Base-by-base conservation (phyloP, 2,113 vertebrate species). In the Daboia siamensis region DNA sequence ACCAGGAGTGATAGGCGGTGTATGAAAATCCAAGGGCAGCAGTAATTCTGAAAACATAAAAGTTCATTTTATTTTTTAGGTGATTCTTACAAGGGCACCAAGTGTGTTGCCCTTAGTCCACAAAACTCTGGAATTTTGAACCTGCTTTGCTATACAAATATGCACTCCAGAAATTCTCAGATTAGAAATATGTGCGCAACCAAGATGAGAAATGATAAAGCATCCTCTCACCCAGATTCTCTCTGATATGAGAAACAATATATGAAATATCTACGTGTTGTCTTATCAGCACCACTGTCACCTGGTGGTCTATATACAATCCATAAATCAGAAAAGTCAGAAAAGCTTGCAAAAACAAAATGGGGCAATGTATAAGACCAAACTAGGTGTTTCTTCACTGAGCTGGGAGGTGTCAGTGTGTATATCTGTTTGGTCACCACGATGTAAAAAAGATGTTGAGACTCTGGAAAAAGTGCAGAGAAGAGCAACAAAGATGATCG, bases 101-200 rank as follows among this genome's bases (percentile, higher is more conserved):
- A 88, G 48, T 89, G 57, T 91, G 92, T 93, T 29, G 26, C 69
- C 33, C 44, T 91, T 90, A 74, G 39, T 1, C 91, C 51, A 12
- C 21, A 0, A 0, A 8, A 13, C 91, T 93, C 93, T 89, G 90
- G 86, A 55, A 13, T 55, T 5, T n/a, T 51, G 24, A 24, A 21
- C 61, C 46, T n/a, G 4, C 4, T 7, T 11, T 20, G 80, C 11
- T 90, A 15, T 39, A 46, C 15, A 46, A 55, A 6, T 57, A 2
- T 0, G 5, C 13, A 0, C 8, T 85, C 29, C 88, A 3, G 2
- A 13, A 44, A 2, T 17, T 0, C 0, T 15, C 85, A 0, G 0
- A 12, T 89, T 0, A 0, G 9, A 59, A 39, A 89, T 0, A 6
- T n/a, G 5, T 92, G 54, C 15, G 1, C 39, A 0, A 54, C 52